Percentiles rank a stretch among this genome's conserved stretches.
Evolutionary conservation across 1,140 invertebrate species (phyloP).

Genomic region (Drosophila truncata): DNA sequence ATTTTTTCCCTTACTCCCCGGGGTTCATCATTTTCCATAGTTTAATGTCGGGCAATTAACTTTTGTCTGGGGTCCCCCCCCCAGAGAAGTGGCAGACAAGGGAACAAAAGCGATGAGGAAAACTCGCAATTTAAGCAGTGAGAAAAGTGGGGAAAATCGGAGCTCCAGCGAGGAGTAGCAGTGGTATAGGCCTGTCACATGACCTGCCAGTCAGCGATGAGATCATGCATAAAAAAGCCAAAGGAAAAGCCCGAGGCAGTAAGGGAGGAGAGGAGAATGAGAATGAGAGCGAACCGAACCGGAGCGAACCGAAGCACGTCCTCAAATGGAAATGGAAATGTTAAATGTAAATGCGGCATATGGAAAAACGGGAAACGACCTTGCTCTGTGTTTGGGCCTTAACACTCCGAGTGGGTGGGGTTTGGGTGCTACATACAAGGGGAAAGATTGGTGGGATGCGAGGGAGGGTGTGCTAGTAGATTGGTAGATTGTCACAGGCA

Average conservation of each 20-base stretch:
- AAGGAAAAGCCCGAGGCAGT: conserved; percentile 51
- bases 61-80: conserved; percentile 69
- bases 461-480: conserved; percentile 18
- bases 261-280: not conserved
- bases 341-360: conserved; percentile 81
- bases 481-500: conserved; percentile 73
- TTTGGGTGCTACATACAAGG: not conserved
- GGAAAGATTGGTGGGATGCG: too few relatives aligned
- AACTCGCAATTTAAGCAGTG: conserved; percentile 14
- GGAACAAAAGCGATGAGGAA: not conserved
- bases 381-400: conserved; percentile 81
- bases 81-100: conserved; percentile 29
- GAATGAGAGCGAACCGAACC: conserved; percentile 17
- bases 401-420: conserved; percentile 52
- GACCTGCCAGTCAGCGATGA: conserved; percentile 78
- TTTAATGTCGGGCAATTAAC: conserved; percentile 82
- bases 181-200: conserved; percentile 43
- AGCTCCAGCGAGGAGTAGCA: conserved; percentile 1
- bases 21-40: conserved; percentile 70
- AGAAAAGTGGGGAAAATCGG: conserved; percentile 3
- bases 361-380: conserved; percentile 72
- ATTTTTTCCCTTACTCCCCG: not conserved
- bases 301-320: conserved; percentile 54
- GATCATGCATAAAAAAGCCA: conserved; percentile 81
- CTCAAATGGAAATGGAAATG: conserved; percentile 74